Evolutionary conservation across 2,888 invertebrate genomes (phyloP), one percentile per base, ranked within the genome.

Genomic region (Lithosia quadra): DNA sequence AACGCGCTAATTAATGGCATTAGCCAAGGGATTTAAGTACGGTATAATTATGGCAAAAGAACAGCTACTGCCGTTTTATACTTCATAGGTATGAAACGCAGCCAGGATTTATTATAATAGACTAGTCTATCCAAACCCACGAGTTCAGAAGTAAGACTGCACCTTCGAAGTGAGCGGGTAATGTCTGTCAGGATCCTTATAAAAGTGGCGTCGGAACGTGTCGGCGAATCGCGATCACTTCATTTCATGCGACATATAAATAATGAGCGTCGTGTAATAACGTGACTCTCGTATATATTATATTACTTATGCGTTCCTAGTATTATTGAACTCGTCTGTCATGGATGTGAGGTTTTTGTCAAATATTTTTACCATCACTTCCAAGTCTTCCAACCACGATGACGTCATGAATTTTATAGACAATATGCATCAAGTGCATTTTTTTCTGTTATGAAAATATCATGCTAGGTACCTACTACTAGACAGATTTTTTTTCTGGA

Each of bases 141-240:
- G n/a, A 49, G 18, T 13, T 43, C 18, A 8, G n/a, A 9, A n/a
- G 49, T 49, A 49, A 49, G 43, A 49, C 49, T n/a, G 49, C n/a
- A 49, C 28, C 59, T 62, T 60, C 13, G 22, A 33, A 62, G 62
- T 53, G 22, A 53, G 55, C 22, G 33, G n/a, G 10, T 49, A 55
- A 55, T 55, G 55, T 63, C 58, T 28, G 13, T 15, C 55, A 66
- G 65, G 68, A 69, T 79, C 80, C 68, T 74, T 76, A 77, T 74
- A 78, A 78, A 70, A 74, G 72, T 71, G 63, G 67, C 74, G 64
- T 69, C 67, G 63, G 55, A 58, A 75, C 90, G 88, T 88, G 90
- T 82, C 85, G 71, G 34, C 71, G 88, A 84, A 86, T 84, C 78
- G 79, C 80, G 81, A 89, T 86, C 80, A 81, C 84, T 85, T 88